Evolutionary conservation across 37 sponge, comb jelly and placozoan genomes (phyloP).

Genomic region (Dysidea cf. avara): DNA sequence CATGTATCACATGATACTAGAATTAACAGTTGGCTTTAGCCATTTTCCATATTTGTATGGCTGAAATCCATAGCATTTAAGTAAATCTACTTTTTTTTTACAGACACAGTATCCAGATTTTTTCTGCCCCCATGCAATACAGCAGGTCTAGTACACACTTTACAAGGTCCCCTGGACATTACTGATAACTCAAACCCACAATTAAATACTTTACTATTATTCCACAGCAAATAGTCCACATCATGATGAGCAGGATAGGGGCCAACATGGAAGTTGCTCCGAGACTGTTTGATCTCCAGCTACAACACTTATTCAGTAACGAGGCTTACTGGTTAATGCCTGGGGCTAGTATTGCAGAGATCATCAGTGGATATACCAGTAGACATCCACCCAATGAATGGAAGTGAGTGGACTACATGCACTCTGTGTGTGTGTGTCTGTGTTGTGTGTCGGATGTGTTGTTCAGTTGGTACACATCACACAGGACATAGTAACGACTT

Average conservation of each 20-base stretch:
- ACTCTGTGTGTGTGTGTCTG: background rate
- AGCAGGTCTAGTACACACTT: too few relatives aligned
- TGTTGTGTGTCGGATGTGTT: background rate
- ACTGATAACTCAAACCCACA: too few relatives aligned
- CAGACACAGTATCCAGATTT: too few relatives aligned
- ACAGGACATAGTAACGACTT: too few relatives aligned
- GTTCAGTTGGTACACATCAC: background rate
- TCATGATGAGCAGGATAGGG: conserved; percentile 50
- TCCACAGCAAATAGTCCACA: conserved; percentile 47
- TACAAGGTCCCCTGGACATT: too few relatives aligned
- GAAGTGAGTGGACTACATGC: conserved; percentile 32
- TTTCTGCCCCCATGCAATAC: too few relatives aligned
- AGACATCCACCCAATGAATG: conserved; percentile 50
- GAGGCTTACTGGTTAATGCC: conserved; percentile 76
- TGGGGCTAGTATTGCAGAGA: conserved; percentile 50
- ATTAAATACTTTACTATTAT: background rate
- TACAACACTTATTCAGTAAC: conserved; percentile 23
- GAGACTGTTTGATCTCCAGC: conserved; percentile 48
- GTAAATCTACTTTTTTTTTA: background rate
- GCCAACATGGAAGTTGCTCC: conserved; percentile 57
- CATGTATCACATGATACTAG: too few relatives aligned
- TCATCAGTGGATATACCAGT: conserved; percentile 35
- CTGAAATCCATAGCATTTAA: background rate
- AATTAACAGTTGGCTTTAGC: too few relatives aligned
- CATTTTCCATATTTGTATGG: too few relatives aligned